Evolutionary conservation across 1,140 invertebrate species (phyloP), one percentile per base, ranked within the genome.

Genomic region (Drosophila rhopaloa): DNA sequence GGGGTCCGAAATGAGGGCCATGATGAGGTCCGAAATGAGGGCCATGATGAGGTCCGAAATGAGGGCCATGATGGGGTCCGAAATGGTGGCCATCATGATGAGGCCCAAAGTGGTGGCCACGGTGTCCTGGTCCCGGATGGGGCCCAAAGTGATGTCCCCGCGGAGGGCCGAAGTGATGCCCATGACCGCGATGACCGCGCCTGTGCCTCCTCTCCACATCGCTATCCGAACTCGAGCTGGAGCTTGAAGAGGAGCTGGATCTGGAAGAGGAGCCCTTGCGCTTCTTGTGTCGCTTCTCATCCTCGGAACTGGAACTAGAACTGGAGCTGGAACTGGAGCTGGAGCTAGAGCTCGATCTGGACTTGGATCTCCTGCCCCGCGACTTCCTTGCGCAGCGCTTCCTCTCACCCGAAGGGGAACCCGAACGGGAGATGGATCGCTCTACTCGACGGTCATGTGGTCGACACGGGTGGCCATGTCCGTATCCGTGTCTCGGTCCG

Each of bases 381-480:
- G 35, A 38, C 29, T 66, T 65, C 5, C 16, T 44, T 32, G 7
- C 16, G 16, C 27, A 14, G 35, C 11, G 16, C 24, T 40, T 46
- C 13, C 5, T 44, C 32, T 37, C 51, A n/a, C 46, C 41, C 43
- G 72, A 75, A 13, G 35, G 40, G 10, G 79, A 78, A 0, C 72
- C 65, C 4, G 77, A 78, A 2, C 59, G 51, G 8, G 79, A 74
- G 27, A 43, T 47, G 1, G 62, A 74, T 4, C 73, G 56, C 37
- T 38, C 62, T 56, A 85, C 48, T 71, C 65, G 68, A 85, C 68
- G 50, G 44, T 57, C 82, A 85, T 81, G 47, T 37, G 48, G 40
- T 24, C 51, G 14, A 86, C 70, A 40, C 61, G 54, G 60, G 66
- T 41, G 61, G 82, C 78, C 74, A 86, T 84, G 27, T 83, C 80